Percentiles rank a stretch among this genome's conserved stretches.
Conservation (phyloP, 2,113 vertebrate genomes). For the Glaucomys volans region DNA sequence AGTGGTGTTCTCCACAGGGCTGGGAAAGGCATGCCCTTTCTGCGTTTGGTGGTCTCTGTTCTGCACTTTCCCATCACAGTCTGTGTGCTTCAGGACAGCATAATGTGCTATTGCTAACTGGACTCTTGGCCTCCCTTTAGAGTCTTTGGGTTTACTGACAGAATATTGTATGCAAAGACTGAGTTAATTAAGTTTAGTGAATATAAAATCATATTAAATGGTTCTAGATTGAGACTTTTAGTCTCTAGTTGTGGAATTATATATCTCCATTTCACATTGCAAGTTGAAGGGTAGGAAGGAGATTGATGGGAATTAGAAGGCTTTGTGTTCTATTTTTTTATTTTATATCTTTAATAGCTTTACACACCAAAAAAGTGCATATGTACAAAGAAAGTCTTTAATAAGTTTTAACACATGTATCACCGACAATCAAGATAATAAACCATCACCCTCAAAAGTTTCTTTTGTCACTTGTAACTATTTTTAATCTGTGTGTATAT, state of each 20-base stretch:
- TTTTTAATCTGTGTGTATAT: background rate
- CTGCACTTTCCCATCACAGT: background rate
- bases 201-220: background rate
- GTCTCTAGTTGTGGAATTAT: background rate
- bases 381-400: background rate
- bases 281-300: background rate
- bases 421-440: background rate
- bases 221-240: background rate
- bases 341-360: background rate
- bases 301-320: background rate
- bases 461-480: background rate
- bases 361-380: too few relatives aligned
- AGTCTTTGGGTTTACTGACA: background rate
- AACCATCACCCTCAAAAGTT: background rate
- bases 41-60: fast-evolving
- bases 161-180: background rate
- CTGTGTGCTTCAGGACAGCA: fast-evolving
- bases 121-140: background rate
- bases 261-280: background rate
- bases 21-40: background rate
- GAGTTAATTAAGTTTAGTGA: background rate
- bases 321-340: background rate
- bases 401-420: background rate
- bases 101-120: too few relatives aligned
- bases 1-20: background rate